phyloP scores from a whole-genome alignment of 2,797 vertebrate genomes.

The Aselliscus stoliczkanus region DNA sequence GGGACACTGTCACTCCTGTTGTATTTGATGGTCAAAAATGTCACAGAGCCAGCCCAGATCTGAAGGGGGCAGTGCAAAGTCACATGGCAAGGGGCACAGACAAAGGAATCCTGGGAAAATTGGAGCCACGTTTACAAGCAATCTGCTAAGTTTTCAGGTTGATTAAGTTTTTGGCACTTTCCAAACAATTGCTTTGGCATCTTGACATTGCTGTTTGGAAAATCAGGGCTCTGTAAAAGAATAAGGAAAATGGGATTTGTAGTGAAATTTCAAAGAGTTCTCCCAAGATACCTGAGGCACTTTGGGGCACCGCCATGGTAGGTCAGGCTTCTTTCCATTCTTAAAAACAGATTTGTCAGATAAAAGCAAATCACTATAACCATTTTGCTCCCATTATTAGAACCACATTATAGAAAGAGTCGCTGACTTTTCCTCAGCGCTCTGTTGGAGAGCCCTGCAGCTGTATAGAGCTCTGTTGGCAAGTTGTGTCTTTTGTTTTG shows the following conservation, averaged over 20 bases:
- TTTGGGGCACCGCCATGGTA: too few relatives aligned
- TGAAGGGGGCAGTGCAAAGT: too few relatives aligned
- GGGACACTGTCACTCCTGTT: neutral
- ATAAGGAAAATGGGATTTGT: neutral
- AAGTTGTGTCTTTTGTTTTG: neutral
- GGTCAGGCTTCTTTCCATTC: neutral
- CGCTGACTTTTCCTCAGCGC: neutral
- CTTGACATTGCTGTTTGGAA: neutral
- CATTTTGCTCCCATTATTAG: neutral
- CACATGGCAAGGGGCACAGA: neutral
- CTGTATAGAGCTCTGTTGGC: accelerated
- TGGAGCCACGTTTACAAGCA: accelerated
- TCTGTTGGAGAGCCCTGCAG: too few relatives aligned
- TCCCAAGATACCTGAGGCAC: neutral
- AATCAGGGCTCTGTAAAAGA: neutral
- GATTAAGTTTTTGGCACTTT: neutral
- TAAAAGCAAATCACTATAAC: neutral
- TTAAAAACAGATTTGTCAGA: neutral
- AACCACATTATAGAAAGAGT: accelerated
- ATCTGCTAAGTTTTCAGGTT: neutral
- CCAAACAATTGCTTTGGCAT: neutral
- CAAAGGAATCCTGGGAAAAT: too few relatives aligned
- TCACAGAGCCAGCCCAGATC: neutral
- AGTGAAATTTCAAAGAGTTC: neutral
- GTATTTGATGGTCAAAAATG: neutral